Conservation (phyloP, 2,888 invertebrate species). For the Lepetodrilus schrolli region DNA sequence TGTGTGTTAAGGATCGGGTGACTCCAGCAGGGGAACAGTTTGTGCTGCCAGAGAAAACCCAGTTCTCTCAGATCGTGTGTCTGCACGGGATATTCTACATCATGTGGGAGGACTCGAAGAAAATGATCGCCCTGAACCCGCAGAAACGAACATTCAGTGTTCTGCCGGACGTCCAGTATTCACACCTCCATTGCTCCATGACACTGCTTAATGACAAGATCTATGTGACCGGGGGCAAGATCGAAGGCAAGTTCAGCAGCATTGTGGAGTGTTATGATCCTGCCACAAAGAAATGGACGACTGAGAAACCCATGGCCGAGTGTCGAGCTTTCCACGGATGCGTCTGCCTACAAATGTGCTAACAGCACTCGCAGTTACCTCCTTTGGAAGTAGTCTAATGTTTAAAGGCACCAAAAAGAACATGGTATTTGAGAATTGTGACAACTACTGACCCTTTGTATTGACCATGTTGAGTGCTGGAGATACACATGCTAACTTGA, state of each 20-base stretch:
- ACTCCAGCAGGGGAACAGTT: conserved; percentile 71
- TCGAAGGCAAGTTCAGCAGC: conserved; percentile 62
- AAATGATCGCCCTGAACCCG: conserved; percentile 71
- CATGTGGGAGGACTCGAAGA: conserved; percentile 73
- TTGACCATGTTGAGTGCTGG: too few species aligned
- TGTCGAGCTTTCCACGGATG: conserved; percentile 70
- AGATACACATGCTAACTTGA: too few species aligned
- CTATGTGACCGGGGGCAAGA: conserved; percentile 69
- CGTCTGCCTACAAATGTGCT: conserved; percentile 70
- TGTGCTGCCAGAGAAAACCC: conserved; percentile 70
- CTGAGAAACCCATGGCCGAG: conserved; percentile 62
- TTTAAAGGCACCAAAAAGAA: not conserved
- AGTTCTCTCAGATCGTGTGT: conserved; percentile 70
- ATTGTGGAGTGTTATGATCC: conserved; percentile 72
- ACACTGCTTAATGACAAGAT: conserved; percentile 69
- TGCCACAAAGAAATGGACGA: conserved; percentile 64
- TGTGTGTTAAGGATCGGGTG: conserved; percentile 56
- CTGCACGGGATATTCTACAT: conserved; percentile 72
- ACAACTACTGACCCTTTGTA: not conserved
- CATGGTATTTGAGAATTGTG: not conserved
- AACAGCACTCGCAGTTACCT: not conserved
- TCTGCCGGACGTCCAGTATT: conserved; percentile 63
- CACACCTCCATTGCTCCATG: conserved; percentile 67
- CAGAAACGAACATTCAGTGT: conserved; percentile 69
- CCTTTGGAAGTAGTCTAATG: not conserved